A percentile compares a stretch with the other conserved stretches of the same genome.
These are phyloP conservation scores for Theocolax elegans DNA, from an alignment of 1,140 invertebrate species.

Conservation along the genomic window DNA sequence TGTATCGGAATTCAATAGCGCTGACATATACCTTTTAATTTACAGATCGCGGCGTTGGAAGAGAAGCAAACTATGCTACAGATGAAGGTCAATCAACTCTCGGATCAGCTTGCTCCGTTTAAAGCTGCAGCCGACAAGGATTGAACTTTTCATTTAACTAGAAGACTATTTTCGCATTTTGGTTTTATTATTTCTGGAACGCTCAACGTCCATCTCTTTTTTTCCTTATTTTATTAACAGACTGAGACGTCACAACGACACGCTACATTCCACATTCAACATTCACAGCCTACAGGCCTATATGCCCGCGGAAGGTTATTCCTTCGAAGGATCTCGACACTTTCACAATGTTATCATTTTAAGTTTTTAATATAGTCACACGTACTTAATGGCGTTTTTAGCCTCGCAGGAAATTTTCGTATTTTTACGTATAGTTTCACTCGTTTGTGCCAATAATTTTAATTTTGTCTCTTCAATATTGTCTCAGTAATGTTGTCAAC, in stretches of 20 bases:
- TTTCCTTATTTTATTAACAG: slow-evolving; percentile 26
- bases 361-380: slow-evolving; percentile 18
- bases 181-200: slow-evolving; percentile 21
- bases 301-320: slow-evolving; percentile 10
- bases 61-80: slow-evolving; percentile 60
- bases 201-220: not conserved
- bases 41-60: slow-evolving; percentile 59
- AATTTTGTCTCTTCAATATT: slow-evolving; percentile 6
- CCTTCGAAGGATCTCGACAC: slow-evolving; percentile 17
- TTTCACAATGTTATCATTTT: slow-evolving; percentile 16
- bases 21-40: slow-evolving; percentile 19
- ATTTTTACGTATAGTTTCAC: slow-evolving; percentile 11
- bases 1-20: not conserved
- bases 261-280: slow-evolving; percentile 36
- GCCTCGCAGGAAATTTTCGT: not conserved
- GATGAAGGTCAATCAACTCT: slow-evolving; percentile 58
- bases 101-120: slow-evolving; percentile 56
- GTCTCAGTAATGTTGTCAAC: slow-evolving; percentile 16
- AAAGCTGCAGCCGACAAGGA: slow-evolving; percentile 55
- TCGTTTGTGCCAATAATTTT: slow-evolving; percentile 40
- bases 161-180: slow-evolving; percentile 33
- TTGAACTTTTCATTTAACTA: slow-evolving; percentile 48
- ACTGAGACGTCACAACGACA: slow-evolving; percentile 40
- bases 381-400: slow-evolving; percentile 32
- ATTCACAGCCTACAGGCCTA: slow-evolving; percentile 14